These are phyloP conservation scores for Lagodon rhomboides DNA, from an alignment of 2,797 vertebrate genomes.

Conservation along the genomic window DNA sequence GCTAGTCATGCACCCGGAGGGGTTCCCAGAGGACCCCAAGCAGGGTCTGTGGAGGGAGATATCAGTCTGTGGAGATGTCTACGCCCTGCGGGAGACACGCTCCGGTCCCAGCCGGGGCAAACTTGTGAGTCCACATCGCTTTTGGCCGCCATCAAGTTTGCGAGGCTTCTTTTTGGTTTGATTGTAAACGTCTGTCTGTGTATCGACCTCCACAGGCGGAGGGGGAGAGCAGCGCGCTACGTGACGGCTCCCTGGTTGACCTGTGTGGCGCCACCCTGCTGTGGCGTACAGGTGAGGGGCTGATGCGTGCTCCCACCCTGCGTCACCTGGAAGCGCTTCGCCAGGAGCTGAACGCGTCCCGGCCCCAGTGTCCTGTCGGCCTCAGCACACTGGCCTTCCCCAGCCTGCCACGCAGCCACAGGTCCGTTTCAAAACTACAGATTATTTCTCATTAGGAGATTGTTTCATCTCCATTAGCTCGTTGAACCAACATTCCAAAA, in stretches of 20 bases:
- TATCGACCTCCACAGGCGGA: conserved; percentile 86
- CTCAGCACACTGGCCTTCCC: conserved; percentile 98
- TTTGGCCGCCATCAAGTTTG: too few species aligned
- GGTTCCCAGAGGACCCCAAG: conserved; percentile 94
- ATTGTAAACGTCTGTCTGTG: background rate
- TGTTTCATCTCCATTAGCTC: background rate
- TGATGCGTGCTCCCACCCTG: conserved; percentile 84
- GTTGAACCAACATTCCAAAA: too few species aligned
- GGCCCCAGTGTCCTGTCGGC: conserved; percentile 98
- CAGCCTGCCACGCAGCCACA: conserved; percentile 94
- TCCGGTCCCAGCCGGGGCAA: conserved; percentile 95
- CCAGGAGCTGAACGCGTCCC: conserved; percentile 96
- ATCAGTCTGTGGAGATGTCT: conserved; percentile 97
- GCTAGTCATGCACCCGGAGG: conserved; percentile 96
- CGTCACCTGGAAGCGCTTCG: conserved; percentile 95
- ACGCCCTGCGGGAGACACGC: conserved; percentile 93
- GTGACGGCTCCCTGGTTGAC: conserved; percentile 91
- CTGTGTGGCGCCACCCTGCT: conserved; percentile 86
- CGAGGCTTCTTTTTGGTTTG: background rate
- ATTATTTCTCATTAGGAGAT: background rate
- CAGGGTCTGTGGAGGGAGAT: conserved; percentile 97
- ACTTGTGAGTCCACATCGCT: conserved; percentile 81
- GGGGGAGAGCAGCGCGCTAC: conserved; percentile 94
- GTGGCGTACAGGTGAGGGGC: conserved; percentile 87
- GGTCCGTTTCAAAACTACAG: conserved; percentile 43